Evolutionary conservation across 2,888 invertebrate species (phyloP), one percentile per base, ranked within the genome.

Genomic region (Morpho helenor): DNA sequence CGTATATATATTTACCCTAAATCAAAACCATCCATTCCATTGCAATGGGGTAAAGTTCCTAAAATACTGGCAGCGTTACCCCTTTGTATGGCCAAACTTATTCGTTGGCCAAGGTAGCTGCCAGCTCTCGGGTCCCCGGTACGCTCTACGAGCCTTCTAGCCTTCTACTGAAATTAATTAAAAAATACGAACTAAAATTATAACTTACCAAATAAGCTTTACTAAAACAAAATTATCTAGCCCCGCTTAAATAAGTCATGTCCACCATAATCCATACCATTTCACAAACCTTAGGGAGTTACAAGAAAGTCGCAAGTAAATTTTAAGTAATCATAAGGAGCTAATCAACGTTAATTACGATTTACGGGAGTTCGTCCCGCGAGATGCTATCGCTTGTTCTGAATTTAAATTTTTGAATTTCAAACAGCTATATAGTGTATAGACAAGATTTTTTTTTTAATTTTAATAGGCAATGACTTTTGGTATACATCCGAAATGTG

Each of bases 301-400:
- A 60, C 77, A 77, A 79, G 82, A 84, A 83, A 82, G 78, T 82
- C 76, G 60, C 76, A 77, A 82, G 84, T 82, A 84, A 77, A 83
- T 77, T 83, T 82, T 76, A 82, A 84, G 85, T 85, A 87, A 84
- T 87, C 85, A 85, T 83, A 79, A 73, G 68, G 71, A 72, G 76
- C 79, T 84, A 84, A 84, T 82, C 81, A 83, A 68, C 61, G 70
- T 72, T 83, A 82, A 84, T 83, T 77, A 81, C 81, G 77, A 86
- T 82, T 79, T 79, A 82, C 78, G 57, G 72, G 48, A 31, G 31
- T n/a, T 47, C 54, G 53, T 58, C 65, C 65, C 60, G 58, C 53
- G 62, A 59, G 65, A 58, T 61, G 47, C 45, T 62, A 65, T 66
- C 66, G 63, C 57, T 53, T 51, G 54, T 53, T 63, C 57, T 56